A percentile compares a stretch with the other conserved stretches of the same genome.
Conservation (phyloP, 2,113 vertebrate genomes). For the Daboia siamensis region DNA sequence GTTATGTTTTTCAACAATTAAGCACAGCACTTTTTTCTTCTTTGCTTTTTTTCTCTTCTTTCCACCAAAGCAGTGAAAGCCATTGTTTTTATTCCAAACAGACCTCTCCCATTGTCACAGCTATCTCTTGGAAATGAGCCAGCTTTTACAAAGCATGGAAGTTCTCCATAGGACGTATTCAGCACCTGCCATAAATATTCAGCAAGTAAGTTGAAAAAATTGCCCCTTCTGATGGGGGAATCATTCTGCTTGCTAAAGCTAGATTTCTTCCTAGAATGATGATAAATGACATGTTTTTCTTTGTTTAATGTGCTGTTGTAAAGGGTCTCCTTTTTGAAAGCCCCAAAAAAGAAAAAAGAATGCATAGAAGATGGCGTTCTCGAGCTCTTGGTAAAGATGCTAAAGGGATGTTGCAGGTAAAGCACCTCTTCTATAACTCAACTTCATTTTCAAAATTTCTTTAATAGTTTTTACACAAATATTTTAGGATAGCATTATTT, state of each 20-base stretch:
- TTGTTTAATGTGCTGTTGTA: slow-evolving; percentile 55
- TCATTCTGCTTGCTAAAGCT: not conserved
- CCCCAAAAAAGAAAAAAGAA: slow-evolving; percentile 94
- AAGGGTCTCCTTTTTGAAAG: slow-evolving; percentile 90
- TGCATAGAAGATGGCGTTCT: slow-evolving; percentile 85
- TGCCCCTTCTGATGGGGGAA: not conserved
- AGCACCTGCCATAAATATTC: slow-evolving; percentile 90
- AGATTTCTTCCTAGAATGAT: slow-evolving; percentile 7
- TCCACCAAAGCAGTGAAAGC: slow-evolving; percentile 32
- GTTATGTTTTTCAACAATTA: not conserved
- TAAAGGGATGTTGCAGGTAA: slow-evolving; percentile 93
- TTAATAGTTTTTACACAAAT: not conserved
- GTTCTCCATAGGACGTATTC: slow-evolving; percentile 94
- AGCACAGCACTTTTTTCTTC: not conserved
- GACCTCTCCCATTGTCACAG: slow-evolving; percentile 88
- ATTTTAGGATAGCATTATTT: not conserved
- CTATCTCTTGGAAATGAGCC: slow-evolving; percentile 88
- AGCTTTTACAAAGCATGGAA: slow-evolving; percentile 94
- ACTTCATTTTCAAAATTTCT: not conserved
- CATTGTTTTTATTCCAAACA: slow-evolving; percentile 57
- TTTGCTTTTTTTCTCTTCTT: slow-evolving; percentile 21
- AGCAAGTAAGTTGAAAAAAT: slow-evolving; percentile 79
- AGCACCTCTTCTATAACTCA: not conserved
- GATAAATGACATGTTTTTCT: slow-evolving; percentile 39
- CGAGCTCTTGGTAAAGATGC: slow-evolving; percentile 89